Evolutionary conservation across 2,888 invertebrate genomes (phyloP), one percentile per base, ranked within the genome.

Genomic region (Noctua fimbriata): DNA sequence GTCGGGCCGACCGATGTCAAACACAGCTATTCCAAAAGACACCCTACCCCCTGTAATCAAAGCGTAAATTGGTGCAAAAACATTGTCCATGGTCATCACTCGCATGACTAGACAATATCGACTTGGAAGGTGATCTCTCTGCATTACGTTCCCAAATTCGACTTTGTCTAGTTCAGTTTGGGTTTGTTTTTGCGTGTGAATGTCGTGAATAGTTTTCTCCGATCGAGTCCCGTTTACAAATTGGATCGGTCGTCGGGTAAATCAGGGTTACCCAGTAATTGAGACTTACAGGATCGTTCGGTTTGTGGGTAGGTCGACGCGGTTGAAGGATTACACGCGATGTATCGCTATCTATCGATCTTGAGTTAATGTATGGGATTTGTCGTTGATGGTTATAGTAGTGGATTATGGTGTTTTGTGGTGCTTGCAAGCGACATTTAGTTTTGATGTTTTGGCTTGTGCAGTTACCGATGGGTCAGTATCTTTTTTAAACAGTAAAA

Each of bases 61-160:
- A 91, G 94, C 90, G 84, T 82, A 88, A 84, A 91, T 92, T 92
- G 76, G 78, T 74, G 77, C 73, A 82, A 78, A 89, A 76, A 74
- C 75, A 85, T 87, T 90, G 88, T 89, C 92, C 92, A 92, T 94
- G 96, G 96, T 95, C 96, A 96, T 96, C 96, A 96, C 94, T 94
- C 95, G 96, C 95, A 96, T 97, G 96, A 97, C 96, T 96, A 96
- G 94, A 93, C 96, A 95, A 95, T 95, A 96, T 96, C 95, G 96
- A 94, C 95, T 95, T 90, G 91, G 90, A 94, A 95, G 95, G 95
- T 94, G 95, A 95, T 92, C 87, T 89, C 82, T 81, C 9, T 71
- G 32, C 18, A n/a, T 18, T 18, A 7, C 6, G 6, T 49, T 44
- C 44, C 49, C 63, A 90, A 87, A 81, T 75, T 81, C 63, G 32